Evolutionary conservation across 2,888 invertebrate species (phyloP), one percentile per base, ranked within the genome.

Genomic region (Drosophila vallismaia): DNA sequence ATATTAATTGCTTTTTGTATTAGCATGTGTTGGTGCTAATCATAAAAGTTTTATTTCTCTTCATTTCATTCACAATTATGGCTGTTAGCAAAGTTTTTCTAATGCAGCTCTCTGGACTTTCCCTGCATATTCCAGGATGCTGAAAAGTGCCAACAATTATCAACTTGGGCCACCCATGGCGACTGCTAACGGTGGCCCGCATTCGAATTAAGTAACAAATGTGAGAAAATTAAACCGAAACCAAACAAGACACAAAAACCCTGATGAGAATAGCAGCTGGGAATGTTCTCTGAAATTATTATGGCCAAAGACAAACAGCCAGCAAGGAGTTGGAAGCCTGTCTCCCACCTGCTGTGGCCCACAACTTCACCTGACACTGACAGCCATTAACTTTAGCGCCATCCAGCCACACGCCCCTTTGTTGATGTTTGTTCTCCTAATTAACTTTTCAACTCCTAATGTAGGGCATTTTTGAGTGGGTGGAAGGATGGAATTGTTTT

Each of bases 391-490:
- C 64, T 42, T 67, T 45, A 46, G 45, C 26, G 44, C 40, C 66
- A 33, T 52, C 52, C 36, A 14, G 12, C 51, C 45, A 14, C 36
- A 8, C 24, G 24, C 36, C 45, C 29, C 51, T 19, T 7, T 10
- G 28, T 52, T 46, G 33, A 54, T 77, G 79, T 75, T 63, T 71
- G 62, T 51, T 50, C 45, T 64, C 71, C 72, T 80, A 83, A 83
- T 83, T 83, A 86, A 86, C 84, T 66, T 75, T 80, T 75, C 55
- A 70, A 63, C 63, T 67, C 64, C 36, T 67, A 82, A 71, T 71
- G 63, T 58, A 26, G 14, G 29, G 24, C n/a, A 42, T 48, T n/a
- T 12, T 12, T 62, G 62, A 62, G 46, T 66, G 24, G 44, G 59
- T 53, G 57, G 19, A 19, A 19, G 19, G 36, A 36, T 60, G 68